Base-by-base conservation (phyloP, 2,888 invertebrate species). In the Thymelicus sylvestris region DNA sequence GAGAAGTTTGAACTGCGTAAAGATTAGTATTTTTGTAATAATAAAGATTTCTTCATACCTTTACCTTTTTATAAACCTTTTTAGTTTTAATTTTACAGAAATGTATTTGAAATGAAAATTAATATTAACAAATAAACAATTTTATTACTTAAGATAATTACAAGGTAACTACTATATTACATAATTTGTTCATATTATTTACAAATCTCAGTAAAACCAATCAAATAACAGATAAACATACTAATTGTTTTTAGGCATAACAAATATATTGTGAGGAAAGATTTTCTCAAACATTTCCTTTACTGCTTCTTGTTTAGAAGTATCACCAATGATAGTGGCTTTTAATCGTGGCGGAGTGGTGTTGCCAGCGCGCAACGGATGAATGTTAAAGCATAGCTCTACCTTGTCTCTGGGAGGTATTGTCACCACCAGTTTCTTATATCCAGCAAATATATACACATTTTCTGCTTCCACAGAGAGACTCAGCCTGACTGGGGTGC, bases 401-500 rank as follows among this genome's bases (percentile, higher is more conserved):
- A 95, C 94, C 72, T 90, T 92, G 50, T 95, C 95, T 73, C 94
- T 94, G 0, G 97, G 96, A 63, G 96, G 92, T 68, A 95, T 89
- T 15, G 94, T 95, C 19, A 95, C 88, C 50, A 92, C 91, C 76
- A 94, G 96, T 94, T 98, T 97, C 91, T 98, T 98, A 83, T 98
- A 98, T 2, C 99, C 99, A 73, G 98, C 96, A 91, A 98, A 98
- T 97, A 99, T 98, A 86, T 99, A 99, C 55, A 97, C 97, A 86
- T 99, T 98, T 72, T 96, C 97, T 7, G 96, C 96, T 79, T 98
- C 97, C 91, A 98, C 96, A 67, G 94, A 95, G 52, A 97, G 89
- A 78, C 95, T 96, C 48, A 98, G 90, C 74, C 97, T 96, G 72
- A 97, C 95, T 52, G 97, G 95, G 72, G 94, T 95, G 62, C 94